Base-by-base conservation (phyloP, 2,888 invertebrate species). In the Atrina japonica region DNA sequence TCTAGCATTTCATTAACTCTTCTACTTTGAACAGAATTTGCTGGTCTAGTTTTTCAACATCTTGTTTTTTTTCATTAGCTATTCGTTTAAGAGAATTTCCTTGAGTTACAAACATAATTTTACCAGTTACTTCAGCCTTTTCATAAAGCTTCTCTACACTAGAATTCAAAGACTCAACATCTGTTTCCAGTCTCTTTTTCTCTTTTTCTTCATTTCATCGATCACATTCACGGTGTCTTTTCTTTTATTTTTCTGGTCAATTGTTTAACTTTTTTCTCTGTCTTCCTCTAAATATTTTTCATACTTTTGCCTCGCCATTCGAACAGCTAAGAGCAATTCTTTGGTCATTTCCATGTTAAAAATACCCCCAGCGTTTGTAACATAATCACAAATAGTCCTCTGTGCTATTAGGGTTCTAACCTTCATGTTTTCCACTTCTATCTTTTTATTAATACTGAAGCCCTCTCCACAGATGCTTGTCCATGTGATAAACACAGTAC, bases 41-140 rank as follows among this genome's bases (percentile, higher is more conserved):
- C 6, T 25, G 1, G 9, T 59, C 55, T 3, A 66, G 5, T 60
- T 49, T 25, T 45, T 52, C 40, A 6, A 70, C 16, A 11, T 55
- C 18, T 52, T 64, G 3, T 27, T 29, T 49, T 59, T 65, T 70
- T 9, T 65, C 70, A 23, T 66, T 70, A 40, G 41, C 68, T 29
- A 49, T 35, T 16, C 30, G 58, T 43, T 65, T 60, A 7, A 66
- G 23, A 11, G 52, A n/a, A 56, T 72, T 72, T n/a, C 49, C 49
- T 49, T 72, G 21, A 30, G 67, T 58, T 21, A 72, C 50, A 58
- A 72, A 64, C 18, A 50, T 5, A 3, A 72, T 50, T 58, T 72
- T 67, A 16, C 67, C 64, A 30, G 50, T 67, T 16, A 9, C 29
- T 43, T 71, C 71, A n/a, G 71, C 66, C 49, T 71, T 47, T 35